Evolutionary conservation across 2,797 vertebrate genomes (phyloP).

Genomic region (Catostomus latipinnis): DNA sequence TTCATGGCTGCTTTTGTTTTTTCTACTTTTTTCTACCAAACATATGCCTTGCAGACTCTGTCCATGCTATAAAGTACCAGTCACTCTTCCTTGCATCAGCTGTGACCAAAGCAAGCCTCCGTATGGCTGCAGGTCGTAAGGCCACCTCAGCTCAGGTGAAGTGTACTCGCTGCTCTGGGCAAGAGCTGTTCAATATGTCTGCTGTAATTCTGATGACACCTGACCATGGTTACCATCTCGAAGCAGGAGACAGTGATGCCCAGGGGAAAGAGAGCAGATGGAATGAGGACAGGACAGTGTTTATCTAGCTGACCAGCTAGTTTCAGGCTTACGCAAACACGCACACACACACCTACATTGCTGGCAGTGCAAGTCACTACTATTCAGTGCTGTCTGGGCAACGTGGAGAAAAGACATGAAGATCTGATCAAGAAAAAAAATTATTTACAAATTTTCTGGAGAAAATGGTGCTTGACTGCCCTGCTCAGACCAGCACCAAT

Average conservation of each 20-base stretch:
- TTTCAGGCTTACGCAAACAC: not conserved
- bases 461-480: not conserved
- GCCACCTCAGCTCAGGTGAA: slow-evolving; percentile 19
- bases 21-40: slow-evolving; percentile 38
- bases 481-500: not conserved
- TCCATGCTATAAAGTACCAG: slow-evolving; percentile 2
- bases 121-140: slow-evolving; percentile 20
- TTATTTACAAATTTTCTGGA: not conserved
- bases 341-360: slow-evolving; percentile 21
- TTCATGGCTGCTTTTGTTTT: slow-evolving; percentile 28
- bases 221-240: slow-evolving; percentile 4
- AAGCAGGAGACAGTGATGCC: slow-evolving; percentile 25
- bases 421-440: slow-evolving; percentile 11
- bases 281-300: slow-evolving; percentile 27
- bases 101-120: slow-evolving; percentile 30
- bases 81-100: slow-evolving; percentile 42
- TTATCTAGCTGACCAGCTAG: slow-evolving; percentile 16
- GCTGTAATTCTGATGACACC: slow-evolving; percentile 34
- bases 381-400: slow-evolving; percentile 47
- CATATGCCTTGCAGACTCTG: slow-evolving; percentile 20
- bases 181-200: slow-evolving; percentile 44
- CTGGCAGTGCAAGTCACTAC: slow-evolving; percentile 44
- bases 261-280: slow-evolving; percentile 31
- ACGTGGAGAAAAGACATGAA: slow-evolving; percentile 25
- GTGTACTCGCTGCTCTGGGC: slow-evolving; percentile 9